Base-by-base conservation (phyloP, 2,888 invertebrate genomes). In the Coleophora flavipennella region DNA sequence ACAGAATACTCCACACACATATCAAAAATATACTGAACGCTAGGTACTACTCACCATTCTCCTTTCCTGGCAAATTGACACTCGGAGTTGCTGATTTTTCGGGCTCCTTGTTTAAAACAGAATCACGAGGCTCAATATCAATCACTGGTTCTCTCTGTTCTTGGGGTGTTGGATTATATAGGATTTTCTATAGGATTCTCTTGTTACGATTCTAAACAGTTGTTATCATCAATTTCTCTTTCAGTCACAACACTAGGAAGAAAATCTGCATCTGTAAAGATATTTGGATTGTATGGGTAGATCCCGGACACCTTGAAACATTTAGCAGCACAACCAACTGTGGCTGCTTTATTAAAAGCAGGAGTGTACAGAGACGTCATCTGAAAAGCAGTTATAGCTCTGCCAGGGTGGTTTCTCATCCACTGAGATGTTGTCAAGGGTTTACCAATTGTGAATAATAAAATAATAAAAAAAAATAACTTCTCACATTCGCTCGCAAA, bases 271-370 rank as follows among this genome's bases (percentile, higher is more conserved):
- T 40, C 40, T 6, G 28, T 37, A 11, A 40, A 40, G 10, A 37
- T 13, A 13, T 41, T 26, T 4, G 13, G 14, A 11, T 41, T 34
- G 12, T 25, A 38, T 10, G 42, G 42, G 11, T 10, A 37, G 9
- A 39, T 39, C 1, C 42, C 42, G 12, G 42, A 31, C 9, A 33
- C 31, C 33, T 32, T 13, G 31, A 42, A 42, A 3, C 42, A 26
- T 25, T 35, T 13, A 4, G 27, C 14, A 13, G 39, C 39, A 13
- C 39, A 39, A 10, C 20, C 12, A 13, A 33, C 32, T 13, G 36
- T 42, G 11, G 39, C 27, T 1, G 39, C 31, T 14, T 31, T 36
- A 9, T 9, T 8, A 31, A 33, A 42, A 8, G 42, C 42, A 10
- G 28, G 25, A 1, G 35, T 31, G n/a, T 39, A 13, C n/a, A 38